These are phyloP conservation scores for Zoroaster sp. DNA, from an alignment of 53 echinoderm and acorn worm genomes.

Conservation along the genomic window DNA sequence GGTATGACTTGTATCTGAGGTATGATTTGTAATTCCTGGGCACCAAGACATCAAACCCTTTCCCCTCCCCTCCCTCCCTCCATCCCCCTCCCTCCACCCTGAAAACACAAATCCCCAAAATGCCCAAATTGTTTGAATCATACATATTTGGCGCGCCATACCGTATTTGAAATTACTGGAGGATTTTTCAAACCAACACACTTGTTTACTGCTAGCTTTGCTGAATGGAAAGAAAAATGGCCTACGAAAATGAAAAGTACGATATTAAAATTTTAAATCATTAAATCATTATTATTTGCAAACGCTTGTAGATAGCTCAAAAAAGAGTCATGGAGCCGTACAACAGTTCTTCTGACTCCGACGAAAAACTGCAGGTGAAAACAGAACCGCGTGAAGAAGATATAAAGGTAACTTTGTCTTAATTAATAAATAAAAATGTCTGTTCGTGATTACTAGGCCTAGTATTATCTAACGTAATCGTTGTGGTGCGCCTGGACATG, in stretches of 20 bases:
- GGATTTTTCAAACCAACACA: conserved; percentile 20
- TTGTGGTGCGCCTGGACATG: too few relatives aligned
- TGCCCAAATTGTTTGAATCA: too few relatives aligned
- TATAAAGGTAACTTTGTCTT: conserved; percentile 14
- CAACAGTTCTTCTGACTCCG: conserved; percentile 20
- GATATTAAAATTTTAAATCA: not conserved
- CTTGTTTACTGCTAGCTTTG: conserved; percentile 38
- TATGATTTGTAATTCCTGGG: too few relatives aligned
- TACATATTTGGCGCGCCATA: conserved; percentile 19
- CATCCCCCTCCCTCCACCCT: too few relatives aligned
- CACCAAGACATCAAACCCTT: too few relatives aligned
- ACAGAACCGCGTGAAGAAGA: conserved; percentile 42
- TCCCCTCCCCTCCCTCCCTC: too few relatives aligned
- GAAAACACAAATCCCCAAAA: too few relatives aligned
- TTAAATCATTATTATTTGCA: not conserved
- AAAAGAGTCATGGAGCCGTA: conserved; percentile 6
- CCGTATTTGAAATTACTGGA: conserved; percentile 12
- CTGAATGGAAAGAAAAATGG: not conserved
- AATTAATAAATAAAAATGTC: too few relatives aligned
- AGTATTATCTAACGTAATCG: too few relatives aligned
- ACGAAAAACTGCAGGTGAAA: conserved; percentile 24
- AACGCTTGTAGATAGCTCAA: not conserved
- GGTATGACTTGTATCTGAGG: too few relatives aligned
- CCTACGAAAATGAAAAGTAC: not conserved
- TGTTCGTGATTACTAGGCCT: too few relatives aligned